Evolutionary conservation across 2,113 vertebrate species (phyloP).

Genomic region (Colinus virginianus): DNA sequence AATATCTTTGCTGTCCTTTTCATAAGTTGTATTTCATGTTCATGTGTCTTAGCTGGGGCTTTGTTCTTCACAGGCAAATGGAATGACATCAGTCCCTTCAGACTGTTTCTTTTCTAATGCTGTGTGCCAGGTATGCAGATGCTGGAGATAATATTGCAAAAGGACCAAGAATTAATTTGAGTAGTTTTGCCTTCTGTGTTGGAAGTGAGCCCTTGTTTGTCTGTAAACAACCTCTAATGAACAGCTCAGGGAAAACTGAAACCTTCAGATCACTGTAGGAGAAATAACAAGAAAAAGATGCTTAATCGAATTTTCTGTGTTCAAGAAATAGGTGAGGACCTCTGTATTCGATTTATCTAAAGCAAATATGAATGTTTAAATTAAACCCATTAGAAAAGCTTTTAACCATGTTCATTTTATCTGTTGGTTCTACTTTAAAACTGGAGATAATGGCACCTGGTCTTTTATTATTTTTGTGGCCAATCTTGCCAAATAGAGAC

Average conservation of each 20-base stretch:
- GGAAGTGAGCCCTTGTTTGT: not conserved
- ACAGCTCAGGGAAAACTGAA: not conserved
- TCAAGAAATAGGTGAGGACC: not conserved
- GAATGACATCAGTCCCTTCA: not conserved
- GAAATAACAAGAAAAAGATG: not conserved
- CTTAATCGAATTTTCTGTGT: not conserved
- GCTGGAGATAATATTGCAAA: not conserved
- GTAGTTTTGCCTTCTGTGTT: not conserved
- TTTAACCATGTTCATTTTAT: not conserved
- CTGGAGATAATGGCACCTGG: not conserved
- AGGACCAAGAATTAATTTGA: not conserved
- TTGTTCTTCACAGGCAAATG: not conserved
- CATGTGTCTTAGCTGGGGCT: not conserved
- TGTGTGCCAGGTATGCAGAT: not conserved
- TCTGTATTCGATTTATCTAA: not conserved
- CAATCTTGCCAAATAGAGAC: not conserved
- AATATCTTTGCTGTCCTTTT: not conserved
- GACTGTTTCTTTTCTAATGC: not conserved
- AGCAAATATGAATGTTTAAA: not conserved
- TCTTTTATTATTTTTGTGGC: not conserved
- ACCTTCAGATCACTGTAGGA: not conserved
- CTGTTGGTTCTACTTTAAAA: not conserved
- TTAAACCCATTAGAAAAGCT: not conserved
- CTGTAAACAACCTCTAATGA: not conserved
- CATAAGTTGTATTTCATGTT: not conserved